phyloP scores from a whole-genome alignment of 2,113 vertebrate genomes.

The Scytalopus superciliaris region DNA sequence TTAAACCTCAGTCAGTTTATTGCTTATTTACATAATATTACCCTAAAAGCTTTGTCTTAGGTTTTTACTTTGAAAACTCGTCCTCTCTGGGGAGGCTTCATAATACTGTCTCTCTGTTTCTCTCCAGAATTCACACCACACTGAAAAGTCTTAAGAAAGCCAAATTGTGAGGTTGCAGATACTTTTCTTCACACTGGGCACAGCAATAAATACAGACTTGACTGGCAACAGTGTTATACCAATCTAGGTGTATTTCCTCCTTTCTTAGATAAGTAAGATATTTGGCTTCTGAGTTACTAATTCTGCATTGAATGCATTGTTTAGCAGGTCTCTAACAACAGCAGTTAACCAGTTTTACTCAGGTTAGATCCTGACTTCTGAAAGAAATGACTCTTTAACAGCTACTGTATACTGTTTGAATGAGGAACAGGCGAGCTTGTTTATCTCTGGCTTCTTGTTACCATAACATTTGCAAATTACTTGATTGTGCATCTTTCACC shows the following conservation, averaged over 20 bases:
- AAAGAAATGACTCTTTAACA: background rate
- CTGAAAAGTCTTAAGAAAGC: background rate
- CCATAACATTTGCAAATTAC: accelerated
- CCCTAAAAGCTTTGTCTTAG: conserved; percentile 22
- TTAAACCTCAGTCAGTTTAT: background rate
- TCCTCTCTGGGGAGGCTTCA: background rate
- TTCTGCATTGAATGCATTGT: background rate
- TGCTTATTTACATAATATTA: conserved; percentile 64
- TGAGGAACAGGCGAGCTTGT: background rate
- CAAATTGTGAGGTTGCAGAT: background rate
- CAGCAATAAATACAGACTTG: background rate
- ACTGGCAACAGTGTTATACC: background rate
- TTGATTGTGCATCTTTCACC: background rate
- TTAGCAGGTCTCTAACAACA: background rate
- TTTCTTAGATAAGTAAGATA: background rate
- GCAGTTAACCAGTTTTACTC: background rate
- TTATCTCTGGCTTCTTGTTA: background rate
- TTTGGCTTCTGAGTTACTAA: background rate
- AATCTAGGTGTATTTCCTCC: background rate
- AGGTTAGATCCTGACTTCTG: background rate
- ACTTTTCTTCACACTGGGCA: background rate
- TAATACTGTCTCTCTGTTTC: background rate
- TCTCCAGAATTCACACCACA: background rate
- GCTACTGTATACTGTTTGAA: background rate
- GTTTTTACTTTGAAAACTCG: conserved; percentile 56